Evolutionary conservation across 2,888 invertebrate species (phyloP).

Genomic region (Ormyrus rosae): DNA sequence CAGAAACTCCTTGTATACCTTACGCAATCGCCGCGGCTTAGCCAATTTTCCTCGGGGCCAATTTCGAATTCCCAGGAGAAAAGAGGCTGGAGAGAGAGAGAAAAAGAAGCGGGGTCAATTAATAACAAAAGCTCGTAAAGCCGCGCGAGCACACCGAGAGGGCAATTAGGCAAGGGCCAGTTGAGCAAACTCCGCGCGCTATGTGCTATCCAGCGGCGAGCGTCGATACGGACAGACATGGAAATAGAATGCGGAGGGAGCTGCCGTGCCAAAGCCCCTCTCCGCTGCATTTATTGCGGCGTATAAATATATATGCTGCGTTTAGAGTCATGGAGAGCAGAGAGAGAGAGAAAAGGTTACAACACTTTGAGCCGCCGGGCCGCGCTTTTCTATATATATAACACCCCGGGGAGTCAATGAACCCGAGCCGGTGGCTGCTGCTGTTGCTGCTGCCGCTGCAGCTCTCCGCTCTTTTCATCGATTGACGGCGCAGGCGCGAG

Average conservation of each 20-base stretch:
- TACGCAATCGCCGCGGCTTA: not conserved
- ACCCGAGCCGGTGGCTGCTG: conserved; percentile 28
- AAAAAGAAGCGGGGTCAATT: not conserved
- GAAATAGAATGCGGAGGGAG: conserved; percentile 44
- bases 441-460: conserved; percentile 13
- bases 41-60: not conserved
- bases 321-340: conserved; percentile 9
- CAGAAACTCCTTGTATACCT: not conserved
- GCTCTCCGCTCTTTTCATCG: conserved; percentile 44
- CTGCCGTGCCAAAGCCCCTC: conserved; percentile 41
- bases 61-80: not conserved
- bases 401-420: conserved; percentile 41
- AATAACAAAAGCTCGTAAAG: conserved; percentile 31
- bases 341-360: conserved; percentile 20
- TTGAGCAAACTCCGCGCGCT: conserved; percentile 3
- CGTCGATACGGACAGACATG: conserved; percentile 33
- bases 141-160: conserved; percentile 4
- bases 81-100: no score
- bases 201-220: not conserved
- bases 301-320: conserved; percentile 42
- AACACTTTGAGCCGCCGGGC: not conserved
- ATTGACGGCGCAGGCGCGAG: conserved; percentile 13
- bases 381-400: conserved; percentile 30
- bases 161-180: not conserved
- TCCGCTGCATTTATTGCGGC: conserved; percentile 29